Evolutionary conservation across 2,888 invertebrate species (phyloP).

Genomic region (Leptopilina myrica): DNA sequence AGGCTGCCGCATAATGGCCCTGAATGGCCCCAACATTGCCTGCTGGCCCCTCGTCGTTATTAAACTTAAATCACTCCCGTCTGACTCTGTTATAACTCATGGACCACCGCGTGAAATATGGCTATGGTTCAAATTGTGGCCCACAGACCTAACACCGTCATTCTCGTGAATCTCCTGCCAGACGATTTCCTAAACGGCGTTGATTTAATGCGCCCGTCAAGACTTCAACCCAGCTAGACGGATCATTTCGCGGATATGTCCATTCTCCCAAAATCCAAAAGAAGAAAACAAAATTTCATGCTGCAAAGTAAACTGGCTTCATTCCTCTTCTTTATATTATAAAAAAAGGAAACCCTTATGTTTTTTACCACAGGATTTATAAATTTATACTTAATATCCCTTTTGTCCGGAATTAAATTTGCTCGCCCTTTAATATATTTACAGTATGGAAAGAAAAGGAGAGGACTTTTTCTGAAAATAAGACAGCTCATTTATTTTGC

Average conservation of each 20-base stretch:
- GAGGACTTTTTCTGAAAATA: too few species aligned
- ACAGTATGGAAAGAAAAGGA: too few species aligned
- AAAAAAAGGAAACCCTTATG: too few species aligned
- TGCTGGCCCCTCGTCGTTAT: conserved; percentile 70
- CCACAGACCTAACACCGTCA: conserved; percentile 63
- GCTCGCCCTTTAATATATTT: too few species aligned
- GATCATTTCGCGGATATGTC: conserved; percentile 18
- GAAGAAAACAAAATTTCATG: background rate
- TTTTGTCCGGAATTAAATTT: too few species aligned
- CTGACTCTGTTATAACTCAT: conserved; percentile 73
- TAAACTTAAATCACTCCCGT: conserved; percentile 76
- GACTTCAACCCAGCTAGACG: conserved; percentile 51
- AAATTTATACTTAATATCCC: too few species aligned
- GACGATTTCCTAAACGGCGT: conserved; percentile 66
- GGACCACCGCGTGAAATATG: conserved; percentile 72
- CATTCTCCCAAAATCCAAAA: background rate
- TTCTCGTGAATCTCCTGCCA: conserved; percentile 53
- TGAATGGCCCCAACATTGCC: conserved; percentile 61
- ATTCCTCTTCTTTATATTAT: background rate
- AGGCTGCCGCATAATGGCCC: conserved; percentile 67
- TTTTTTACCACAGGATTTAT: too few species aligned
- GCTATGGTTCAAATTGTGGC: conserved; percentile 73
- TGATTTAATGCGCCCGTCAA: conserved; percentile 68
- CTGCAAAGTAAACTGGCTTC: background rate
- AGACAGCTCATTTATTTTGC: too few species aligned